Base-by-base conservation (phyloP, 92 coral and sea anemone species). In the Siderastrea radians region DNA sequence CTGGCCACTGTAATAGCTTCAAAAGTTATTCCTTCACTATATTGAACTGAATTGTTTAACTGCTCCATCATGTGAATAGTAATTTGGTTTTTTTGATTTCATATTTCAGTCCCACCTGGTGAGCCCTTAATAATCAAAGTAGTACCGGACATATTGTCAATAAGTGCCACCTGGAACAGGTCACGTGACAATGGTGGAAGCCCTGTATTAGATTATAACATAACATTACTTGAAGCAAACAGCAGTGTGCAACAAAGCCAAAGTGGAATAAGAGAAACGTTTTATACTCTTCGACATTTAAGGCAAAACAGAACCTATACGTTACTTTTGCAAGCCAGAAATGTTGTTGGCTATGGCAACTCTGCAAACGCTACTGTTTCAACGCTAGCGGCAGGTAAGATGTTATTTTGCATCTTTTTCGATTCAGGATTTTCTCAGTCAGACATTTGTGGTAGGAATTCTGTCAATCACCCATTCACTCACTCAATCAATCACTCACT, bases 341-440 rank as follows among this genome's bases (percentile, higher is more conserved):
- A 74, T 52, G 61, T n/a, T 51, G 48, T 74, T 3, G 78, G 78
- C 61, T 74, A 74, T 49, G 78, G 78, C 9, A 14, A 53, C 61
- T 19, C 78, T 26, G 13, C 78, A 51, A 74, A 74, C 13, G 78
- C 46, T 61, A 74, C 78, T 74, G 62, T 74, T 74, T 50, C 61
- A 52, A 74, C 78, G 62, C 38, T 74, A 50, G 64, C 16, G 11
- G 78, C 78, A 74, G 78, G 78, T 74, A 52, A 52, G 60, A 45
- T 10, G 38, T 26, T 55, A 55, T 8, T 68, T 45, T 67, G 38
- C 2, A 12, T 44, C 45, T 38, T 26, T 26, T 26, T 26, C 38
- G 38, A 26, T 26, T 26, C 38, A 26, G 38, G 38, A 26, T 26
- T 26, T 26, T 26, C 38, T 26, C 38, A 26, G 38, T 26, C 38